phyloP scores from a whole-genome alignment of 2,113 vertebrate species.

The Macquaria australasica region DNA sequence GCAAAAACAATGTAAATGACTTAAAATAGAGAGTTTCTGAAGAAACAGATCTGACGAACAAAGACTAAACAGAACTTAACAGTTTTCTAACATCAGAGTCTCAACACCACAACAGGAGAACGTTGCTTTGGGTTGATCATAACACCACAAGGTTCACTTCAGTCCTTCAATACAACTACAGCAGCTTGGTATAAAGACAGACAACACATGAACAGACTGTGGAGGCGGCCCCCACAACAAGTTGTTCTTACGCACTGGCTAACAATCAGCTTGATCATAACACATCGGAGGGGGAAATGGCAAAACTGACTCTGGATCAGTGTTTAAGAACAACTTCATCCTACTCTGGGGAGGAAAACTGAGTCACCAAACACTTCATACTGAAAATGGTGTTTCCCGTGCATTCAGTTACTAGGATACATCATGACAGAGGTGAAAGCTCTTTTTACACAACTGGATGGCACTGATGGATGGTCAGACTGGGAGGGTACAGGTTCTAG shows the following conservation, averaged over 20 bases:
- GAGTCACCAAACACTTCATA: constrained; percentile 32
- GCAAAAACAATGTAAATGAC: constrained; percentile 34
- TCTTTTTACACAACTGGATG: constrained; percentile 18
- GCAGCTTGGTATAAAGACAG: constrained; percentile 62
- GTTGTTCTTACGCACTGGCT: constrained; percentile 18
- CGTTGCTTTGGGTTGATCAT: constrained; percentile 41
- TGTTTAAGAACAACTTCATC: constrained; percentile 26
- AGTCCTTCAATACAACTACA: constrained; percentile 70
- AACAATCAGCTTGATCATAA: constrained; percentile 10
- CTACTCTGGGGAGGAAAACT: constrained; percentile 7
- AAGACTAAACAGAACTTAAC: constrained; percentile 36
- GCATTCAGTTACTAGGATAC: constrained; percentile 4
- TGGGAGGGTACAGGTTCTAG: constrained; percentile 39
- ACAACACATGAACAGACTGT: constrained; percentile 49
- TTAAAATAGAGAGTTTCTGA: constrained; percentile 15
- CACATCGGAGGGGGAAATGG: background rate
- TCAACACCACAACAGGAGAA: constrained; percentile 50
- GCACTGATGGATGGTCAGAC: constrained; percentile 35
- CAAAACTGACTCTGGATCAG: constrained; percentile 25
- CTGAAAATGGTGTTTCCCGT: constrained; percentile 14
- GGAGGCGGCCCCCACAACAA: constrained; percentile 13
- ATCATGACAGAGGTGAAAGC: constrained; percentile 16
- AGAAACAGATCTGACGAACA: constrained; percentile 22
- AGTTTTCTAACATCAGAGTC: constrained; percentile 21
- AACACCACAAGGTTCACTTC: constrained; percentile 65